Conservation (phyloP, 2,797 vertebrate species). For the Oophaga sylvatica region DNA sequence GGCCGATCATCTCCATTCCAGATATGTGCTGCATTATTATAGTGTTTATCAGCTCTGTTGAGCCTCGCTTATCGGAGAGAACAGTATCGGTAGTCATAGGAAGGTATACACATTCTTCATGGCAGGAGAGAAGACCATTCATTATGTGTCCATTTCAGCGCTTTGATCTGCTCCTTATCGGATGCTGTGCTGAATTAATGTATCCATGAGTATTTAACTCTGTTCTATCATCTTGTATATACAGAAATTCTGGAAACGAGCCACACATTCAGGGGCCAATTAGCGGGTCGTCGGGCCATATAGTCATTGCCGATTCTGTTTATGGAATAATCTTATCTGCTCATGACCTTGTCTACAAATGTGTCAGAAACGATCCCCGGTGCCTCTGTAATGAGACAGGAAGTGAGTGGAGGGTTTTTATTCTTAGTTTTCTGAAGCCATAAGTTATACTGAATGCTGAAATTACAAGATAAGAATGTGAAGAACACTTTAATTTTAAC, state of each 20-base stretch:
- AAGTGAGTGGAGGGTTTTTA: too few species aligned
- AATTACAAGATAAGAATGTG: too few species aligned
- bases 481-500: too few species aligned
- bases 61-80: not conserved
- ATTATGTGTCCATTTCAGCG: not conserved
- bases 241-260: not conserved
- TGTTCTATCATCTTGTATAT: not conserved
- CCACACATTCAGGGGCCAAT: not conserved
- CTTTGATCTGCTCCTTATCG: not conserved
- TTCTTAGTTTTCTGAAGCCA: too few species aligned
- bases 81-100: not conserved
- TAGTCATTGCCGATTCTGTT: not conserved
- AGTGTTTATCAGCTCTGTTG: slow-evolving; percentile 9
- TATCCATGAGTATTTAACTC: not conserved
- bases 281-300: not conserved
- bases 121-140: not conserved
- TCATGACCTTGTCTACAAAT: not conserved
- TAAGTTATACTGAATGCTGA: too few species aligned
- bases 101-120: slow-evolving; percentile 23
- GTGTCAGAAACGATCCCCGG: not conserved
- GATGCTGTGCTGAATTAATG: not conserved
- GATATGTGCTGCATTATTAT: not conserved
- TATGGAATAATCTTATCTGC: not conserved
- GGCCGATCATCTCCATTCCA: not conserved
- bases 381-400: not conserved